A percentile compares a stretch with the other conserved stretches of the same genome.
Conservation (phyloP, 2,797 vertebrate species). For the Rhinogobio ventralis region DNA sequence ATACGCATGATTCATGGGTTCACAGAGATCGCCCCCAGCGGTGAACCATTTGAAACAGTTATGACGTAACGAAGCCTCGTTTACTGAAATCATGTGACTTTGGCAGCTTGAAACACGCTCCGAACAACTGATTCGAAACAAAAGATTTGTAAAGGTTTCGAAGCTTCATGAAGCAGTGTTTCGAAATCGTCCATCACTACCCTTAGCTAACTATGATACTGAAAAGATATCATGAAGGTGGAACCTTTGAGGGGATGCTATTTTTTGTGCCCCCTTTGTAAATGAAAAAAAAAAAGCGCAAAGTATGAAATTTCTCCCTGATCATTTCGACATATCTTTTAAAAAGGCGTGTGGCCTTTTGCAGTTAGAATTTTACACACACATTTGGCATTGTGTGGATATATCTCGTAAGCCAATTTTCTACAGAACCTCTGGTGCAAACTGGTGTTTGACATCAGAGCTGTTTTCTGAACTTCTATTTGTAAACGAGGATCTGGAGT, state of each 20-base stretch:
- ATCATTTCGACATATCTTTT: neutral
- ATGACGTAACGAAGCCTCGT: too few relatives aligned
- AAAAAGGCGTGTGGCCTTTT: neutral
- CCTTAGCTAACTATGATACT: neutral
- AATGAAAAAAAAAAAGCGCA: neutral
- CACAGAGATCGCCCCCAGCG: too few relatives aligned
- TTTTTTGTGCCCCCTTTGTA: neutral
- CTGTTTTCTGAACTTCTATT: neutral
- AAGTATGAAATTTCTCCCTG: neutral
- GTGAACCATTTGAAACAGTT: too few relatives aligned
- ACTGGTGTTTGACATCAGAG: neutral
- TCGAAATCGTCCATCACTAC: too few relatives aligned
- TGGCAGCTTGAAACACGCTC: too few relatives aligned
- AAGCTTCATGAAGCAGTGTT: too few relatives aligned
- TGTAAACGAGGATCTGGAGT: neutral
- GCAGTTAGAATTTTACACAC: neutral
- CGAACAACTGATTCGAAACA: too few relatives aligned
- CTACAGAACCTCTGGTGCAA: neutral
- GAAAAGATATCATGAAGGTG: neutral
- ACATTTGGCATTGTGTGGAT: neutral
- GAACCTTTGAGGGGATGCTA: neutral
- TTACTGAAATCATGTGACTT: too few relatives aligned
- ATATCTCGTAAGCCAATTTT: neutral
- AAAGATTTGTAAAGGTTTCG: too few relatives aligned
- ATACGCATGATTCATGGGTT: too few relatives aligned